phyloP scores from a whole-genome alignment of 2,888 invertebrate genomes.

The Drosophila mimetica region DNA sequence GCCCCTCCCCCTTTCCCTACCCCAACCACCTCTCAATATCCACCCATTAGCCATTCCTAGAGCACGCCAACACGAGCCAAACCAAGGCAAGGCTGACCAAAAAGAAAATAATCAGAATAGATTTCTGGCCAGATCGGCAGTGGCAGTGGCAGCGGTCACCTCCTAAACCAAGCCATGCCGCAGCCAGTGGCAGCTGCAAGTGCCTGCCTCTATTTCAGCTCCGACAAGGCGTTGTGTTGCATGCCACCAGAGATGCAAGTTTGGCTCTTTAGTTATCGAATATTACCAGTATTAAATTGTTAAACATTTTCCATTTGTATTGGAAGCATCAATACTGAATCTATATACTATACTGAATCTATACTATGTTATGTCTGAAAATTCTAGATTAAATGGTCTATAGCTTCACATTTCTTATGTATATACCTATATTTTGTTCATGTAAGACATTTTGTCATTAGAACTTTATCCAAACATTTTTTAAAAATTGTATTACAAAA shows the following conservation, averaged over 20 bases:
- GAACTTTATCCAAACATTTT: no score
- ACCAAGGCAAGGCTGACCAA: slow-evolving; percentile 5
- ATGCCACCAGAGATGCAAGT: slow-evolving; percentile 11
- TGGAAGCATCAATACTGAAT: no score
- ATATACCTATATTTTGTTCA: no score
- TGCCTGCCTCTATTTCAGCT: slow-evolving; percentile 45
- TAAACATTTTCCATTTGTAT: no score
- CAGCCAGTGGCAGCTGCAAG: slow-evolving; percentile 59
- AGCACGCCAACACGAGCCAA: slow-evolving; percentile 46
- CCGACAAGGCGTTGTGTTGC: slow-evolving; percentile 39
- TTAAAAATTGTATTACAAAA: no score
- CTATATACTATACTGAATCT: no score
- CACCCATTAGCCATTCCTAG: slow-evolving; percentile 22
- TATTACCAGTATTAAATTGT: no score
- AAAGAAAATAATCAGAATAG: slow-evolving; percentile 60
- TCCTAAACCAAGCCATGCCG: slow-evolving; percentile 33
- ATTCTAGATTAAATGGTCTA: no score
- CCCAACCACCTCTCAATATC: neutral
- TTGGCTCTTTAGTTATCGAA: neutral
- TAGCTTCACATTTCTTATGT: no score
- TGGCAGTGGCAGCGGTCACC: slow-evolving; percentile 44
- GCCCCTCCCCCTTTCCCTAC: neutral
- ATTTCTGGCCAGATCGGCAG: slow-evolving; percentile 40
- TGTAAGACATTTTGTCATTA: no score
- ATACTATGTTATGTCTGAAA: no score